A percentile compares a stretch with the other conserved stretches of the same genome.
These are phyloP conservation scores for Ivindomyrus marchei DNA, from an alignment of 2,113 vertebrate species.

Conservation along the genomic window DNA sequence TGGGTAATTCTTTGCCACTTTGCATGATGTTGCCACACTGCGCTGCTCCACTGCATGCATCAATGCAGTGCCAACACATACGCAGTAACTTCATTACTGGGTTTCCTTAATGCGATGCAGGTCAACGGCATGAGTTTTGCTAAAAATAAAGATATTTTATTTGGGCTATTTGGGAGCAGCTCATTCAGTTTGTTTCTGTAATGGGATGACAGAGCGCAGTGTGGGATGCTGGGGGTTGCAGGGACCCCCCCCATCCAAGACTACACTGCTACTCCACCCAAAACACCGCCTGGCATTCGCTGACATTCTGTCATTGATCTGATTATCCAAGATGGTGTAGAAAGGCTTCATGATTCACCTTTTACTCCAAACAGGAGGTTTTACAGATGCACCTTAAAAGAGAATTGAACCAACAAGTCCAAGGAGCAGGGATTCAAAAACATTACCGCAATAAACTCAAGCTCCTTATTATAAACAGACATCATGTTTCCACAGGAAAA, in stretches of 20 bases:
- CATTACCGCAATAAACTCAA: not conserved
- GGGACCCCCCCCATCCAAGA: not conserved
- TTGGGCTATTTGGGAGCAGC: not conserved
- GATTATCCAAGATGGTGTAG: not conserved
- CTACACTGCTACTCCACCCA: not conserved
- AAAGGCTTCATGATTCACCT: not conserved
- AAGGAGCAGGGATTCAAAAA: not conserved
- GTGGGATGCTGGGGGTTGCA: not conserved
- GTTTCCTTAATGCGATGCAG: not conserved
- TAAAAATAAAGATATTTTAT: not conserved
- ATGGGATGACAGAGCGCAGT: not conserved
- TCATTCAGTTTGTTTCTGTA: not conserved
- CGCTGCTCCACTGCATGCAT: not conserved
- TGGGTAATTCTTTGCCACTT: not conserved
- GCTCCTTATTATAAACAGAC: constrained; percentile 45
- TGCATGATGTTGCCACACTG: not conserved
- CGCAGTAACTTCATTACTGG: not conserved
- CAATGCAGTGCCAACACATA: not conserved
- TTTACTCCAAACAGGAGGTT: not conserved
- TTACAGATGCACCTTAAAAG: not conserved
- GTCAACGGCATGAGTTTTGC: not conserved
- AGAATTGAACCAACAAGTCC: not conserved
- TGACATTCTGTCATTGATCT: not conserved
- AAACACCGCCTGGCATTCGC: not conserved
- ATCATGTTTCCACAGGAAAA: constrained; percentile 19